These are phyloP conservation scores for Lasioglossum morio DNA, from an alignment of 2,888 invertebrate genomes.

Conservation along the genomic window DNA sequence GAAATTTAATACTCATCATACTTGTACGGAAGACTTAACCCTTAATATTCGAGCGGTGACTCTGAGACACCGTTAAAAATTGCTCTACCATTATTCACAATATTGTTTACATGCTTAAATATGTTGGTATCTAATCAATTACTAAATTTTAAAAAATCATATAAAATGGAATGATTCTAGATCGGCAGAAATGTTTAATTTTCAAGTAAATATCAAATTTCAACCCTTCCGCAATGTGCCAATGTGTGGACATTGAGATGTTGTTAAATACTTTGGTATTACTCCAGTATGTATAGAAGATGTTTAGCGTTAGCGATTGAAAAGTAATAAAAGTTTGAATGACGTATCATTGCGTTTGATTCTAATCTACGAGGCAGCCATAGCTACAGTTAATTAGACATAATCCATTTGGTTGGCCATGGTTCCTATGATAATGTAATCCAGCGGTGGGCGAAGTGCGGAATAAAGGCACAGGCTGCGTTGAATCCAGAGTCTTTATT, in stretches of 20 bases:
- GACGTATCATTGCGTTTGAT: neutral
- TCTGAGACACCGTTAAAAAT: too few relatives aligned
- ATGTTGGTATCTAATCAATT: too few relatives aligned
- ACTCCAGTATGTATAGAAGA: neutral
- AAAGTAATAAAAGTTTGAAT: neutral
- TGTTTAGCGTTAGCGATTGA: neutral
- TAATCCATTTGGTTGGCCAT: conserved; percentile 37
- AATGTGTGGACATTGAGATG: neutral
- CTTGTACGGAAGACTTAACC: too few relatives aligned
- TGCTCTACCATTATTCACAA: too few relatives aligned
- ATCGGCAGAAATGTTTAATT: too few relatives aligned
- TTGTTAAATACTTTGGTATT: neutral
- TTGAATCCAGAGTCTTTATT: conserved; percentile 69
- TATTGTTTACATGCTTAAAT: too few relatives aligned
- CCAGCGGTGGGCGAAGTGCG: conserved; percentile 5
- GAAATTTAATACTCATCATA: neutral
- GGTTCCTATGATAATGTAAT: conserved; percentile 49
- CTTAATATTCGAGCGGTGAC: too few relatives aligned
- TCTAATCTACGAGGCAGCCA: neutral
- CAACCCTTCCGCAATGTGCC: neutral
- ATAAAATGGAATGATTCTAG: too few relatives aligned
- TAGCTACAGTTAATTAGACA: conserved; percentile 26
- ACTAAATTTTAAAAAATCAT: too few relatives aligned
- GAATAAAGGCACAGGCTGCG: conserved; percentile 51
- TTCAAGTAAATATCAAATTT: neutral